Conservation (phyloP, 2,797 vertebrate species). For the Hyperoplus immaculatus region DNA sequence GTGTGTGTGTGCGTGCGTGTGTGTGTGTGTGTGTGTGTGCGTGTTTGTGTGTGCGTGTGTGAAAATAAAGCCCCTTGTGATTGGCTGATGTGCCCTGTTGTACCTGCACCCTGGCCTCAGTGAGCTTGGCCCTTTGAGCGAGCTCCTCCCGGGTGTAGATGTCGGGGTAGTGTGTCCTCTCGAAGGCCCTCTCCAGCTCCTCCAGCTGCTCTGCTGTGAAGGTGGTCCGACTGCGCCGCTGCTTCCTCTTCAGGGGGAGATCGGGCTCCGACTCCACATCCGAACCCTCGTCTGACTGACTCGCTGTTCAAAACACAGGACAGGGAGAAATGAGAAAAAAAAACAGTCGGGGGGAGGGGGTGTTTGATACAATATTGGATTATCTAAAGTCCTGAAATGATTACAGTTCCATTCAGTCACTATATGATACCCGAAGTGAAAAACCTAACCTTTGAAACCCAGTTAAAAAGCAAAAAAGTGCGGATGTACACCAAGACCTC, state of each 20-base stretch:
- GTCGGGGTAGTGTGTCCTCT: slow-evolving; percentile 97
- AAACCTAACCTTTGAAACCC: background rate
- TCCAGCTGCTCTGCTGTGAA: slow-evolving; percentile 97
- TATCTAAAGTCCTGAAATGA: background rate
- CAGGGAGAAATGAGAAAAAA: background rate
- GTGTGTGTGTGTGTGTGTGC: too few relatives aligned
- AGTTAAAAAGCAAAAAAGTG: background rate
- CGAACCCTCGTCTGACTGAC: slow-evolving; percentile 95
- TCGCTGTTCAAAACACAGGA: slow-evolving; percentile 76
- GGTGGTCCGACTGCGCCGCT: slow-evolving; percentile 95
- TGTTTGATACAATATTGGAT: background rate
- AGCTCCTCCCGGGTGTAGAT: slow-evolving; percentile 98
- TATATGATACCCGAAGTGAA: background rate
- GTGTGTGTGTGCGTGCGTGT: too few relatives aligned
- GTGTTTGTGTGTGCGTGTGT: too few relatives aligned
- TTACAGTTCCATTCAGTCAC: background rate
- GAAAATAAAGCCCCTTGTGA: too few relatives aligned
- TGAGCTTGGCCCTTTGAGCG: slow-evolving; percentile 95
- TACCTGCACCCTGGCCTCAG: slow-evolving; percentile 97
- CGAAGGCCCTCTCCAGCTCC: slow-evolving; percentile 96
- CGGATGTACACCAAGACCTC: background rate
- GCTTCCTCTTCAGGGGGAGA: slow-evolving; percentile 94
- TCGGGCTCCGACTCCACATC: slow-evolving; percentile 97
- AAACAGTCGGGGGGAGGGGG: background rate
- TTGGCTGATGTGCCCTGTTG: background rate